Conservation (phyloP, 1,140 invertebrate species). For the Diorhabda sublineata region DNA sequence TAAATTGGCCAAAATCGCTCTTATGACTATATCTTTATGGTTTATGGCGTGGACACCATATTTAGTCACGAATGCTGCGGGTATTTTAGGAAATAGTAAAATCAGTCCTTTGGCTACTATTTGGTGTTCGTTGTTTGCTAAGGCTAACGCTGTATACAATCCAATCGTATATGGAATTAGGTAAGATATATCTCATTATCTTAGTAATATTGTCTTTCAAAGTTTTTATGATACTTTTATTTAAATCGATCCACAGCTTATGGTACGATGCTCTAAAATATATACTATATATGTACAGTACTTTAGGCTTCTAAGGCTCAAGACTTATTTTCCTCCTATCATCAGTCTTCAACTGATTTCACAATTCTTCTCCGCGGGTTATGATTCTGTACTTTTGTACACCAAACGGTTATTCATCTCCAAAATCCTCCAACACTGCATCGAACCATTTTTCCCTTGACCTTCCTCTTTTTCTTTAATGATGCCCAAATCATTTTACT, state of each 20-base stretch:
- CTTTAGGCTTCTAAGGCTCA: too few relatives aligned
- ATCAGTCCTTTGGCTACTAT: slow-evolving; percentile 71
- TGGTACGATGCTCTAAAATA: too few relatives aligned
- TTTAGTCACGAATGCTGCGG: slow-evolving; percentile 71
- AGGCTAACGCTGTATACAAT: slow-evolving; percentile 75
- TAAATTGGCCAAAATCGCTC: slow-evolving; percentile 74
- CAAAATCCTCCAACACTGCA: not conserved
- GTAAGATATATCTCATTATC: not conserved
- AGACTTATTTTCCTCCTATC: too few relatives aligned
- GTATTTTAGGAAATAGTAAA: slow-evolving; percentile 62
- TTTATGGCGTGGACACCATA: slow-evolving; percentile 85
- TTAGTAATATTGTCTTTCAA: too few relatives aligned
- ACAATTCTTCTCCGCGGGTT: too few relatives aligned
- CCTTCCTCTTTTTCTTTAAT: not conserved
- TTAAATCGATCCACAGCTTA: too few relatives aligned
- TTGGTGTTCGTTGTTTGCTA: slow-evolving; percentile 75
- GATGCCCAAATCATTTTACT: too few relatives aligned
- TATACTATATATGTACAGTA: too few relatives aligned
- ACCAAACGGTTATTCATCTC: too few relatives aligned
- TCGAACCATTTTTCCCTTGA: not conserved
- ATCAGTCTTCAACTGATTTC: too few relatives aligned
- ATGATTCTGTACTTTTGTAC: too few relatives aligned
- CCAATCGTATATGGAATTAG: slow-evolving; percentile 76
- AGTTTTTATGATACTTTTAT: too few relatives aligned
- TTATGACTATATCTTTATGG: slow-evolving; percentile 79